phyloP scores from a whole-genome alignment of 2,888 invertebrate genomes.

The Polyommatus icarus region DNA sequence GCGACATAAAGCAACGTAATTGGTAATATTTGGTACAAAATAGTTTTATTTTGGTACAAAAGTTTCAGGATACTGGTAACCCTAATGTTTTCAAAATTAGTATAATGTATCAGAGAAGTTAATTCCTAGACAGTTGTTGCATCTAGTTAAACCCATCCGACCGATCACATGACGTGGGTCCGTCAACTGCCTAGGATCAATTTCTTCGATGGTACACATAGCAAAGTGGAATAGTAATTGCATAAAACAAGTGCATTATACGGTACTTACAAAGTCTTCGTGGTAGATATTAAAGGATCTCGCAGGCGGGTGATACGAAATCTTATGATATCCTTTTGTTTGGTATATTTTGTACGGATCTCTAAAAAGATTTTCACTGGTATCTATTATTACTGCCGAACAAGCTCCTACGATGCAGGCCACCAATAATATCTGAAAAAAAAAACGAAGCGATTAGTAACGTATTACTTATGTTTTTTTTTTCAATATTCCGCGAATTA shows the following conservation, averaged over 20 bases:
- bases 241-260: not conserved
- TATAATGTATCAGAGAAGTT: no score
- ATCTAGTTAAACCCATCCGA: no score
- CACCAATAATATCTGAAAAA: conserved; percentile 60
- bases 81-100: no score
- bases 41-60: no score
- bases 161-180: no score
- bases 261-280: conserved; percentile 60
- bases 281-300: conserved; percentile 51
- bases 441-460: conserved; percentile 35
- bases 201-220: no score
- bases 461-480: not conserved
- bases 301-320: conserved; percentile 63
- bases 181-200: no score
- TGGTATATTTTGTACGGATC: conserved; percentile 40
- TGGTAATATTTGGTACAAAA: no score
- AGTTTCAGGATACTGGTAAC: no score
- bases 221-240: not conserved
- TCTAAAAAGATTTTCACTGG: conserved; percentile 46
- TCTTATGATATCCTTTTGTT: conserved; percentile 58
- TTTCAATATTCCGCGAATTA: no score
- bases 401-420: conserved; percentile 54
- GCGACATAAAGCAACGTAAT: no score
- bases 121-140: no score
- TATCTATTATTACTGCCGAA: conserved; percentile 58